Percentiles rank a stretch among this genome's conserved stretches.
Conservation (phyloP, 2,113 vertebrate species). For the Elgaria multicarinata region DNA sequence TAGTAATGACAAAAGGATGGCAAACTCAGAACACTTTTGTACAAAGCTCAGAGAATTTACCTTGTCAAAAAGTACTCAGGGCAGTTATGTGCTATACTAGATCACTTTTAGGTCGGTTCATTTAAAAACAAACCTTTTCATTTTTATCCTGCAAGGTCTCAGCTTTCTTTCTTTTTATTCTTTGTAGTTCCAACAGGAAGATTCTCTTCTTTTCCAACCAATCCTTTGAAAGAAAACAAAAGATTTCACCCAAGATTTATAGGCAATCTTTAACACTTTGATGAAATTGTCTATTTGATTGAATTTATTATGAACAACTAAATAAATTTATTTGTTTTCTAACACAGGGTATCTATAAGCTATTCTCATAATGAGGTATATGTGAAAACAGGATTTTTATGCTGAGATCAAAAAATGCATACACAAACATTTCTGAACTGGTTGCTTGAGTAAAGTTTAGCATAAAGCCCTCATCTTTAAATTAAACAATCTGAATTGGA, state of each 20-base stretch:
- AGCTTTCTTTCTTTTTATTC: slow-evolving; percentile 84
- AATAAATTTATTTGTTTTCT: neutral
- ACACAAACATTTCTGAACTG: neutral
- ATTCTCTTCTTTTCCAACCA: slow-evolving; percentile 91
- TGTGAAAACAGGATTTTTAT: neutral
- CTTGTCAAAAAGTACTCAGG: neutral
- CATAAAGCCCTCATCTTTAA: neutral
- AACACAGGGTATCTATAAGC: too few species aligned
- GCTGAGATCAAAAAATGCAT: neutral
- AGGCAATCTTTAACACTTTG: neutral
- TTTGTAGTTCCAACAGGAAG: slow-evolving; percentile 76
- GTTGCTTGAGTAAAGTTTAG: neutral
- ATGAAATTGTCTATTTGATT: neutral
- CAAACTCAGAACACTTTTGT: neutral
- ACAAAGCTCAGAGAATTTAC: neutral
- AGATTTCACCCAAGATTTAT: neutral
- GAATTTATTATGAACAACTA: neutral
- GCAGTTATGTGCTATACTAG: neutral
- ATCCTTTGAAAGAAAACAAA: slow-evolving; percentile 79
- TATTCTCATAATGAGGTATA: neutral
- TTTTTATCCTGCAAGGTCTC: slow-evolving; percentile 79
- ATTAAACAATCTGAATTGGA: neutral
- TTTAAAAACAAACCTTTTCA: slow-evolving; percentile 78
- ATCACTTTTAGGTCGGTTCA: neutral
- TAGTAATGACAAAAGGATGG: neutral